Conservation (phyloP, 2,888 invertebrate genomes). For the Lamellibrachia satsuma region DNA sequence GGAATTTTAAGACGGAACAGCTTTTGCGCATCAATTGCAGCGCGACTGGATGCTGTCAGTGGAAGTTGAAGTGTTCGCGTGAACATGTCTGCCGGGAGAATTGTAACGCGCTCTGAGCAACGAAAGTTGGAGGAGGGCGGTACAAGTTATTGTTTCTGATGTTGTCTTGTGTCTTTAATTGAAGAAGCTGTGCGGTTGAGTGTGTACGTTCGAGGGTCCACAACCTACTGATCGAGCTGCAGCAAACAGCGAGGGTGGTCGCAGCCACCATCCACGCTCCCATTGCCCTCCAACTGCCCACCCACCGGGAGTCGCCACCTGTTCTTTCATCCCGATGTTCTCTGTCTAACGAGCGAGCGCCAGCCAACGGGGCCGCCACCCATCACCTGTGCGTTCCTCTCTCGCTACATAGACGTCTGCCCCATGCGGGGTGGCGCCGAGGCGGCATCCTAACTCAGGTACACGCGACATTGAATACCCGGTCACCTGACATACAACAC, state of each 20-base stretch:
- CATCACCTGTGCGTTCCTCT: constrained; percentile 9
- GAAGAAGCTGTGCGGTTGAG: no score
- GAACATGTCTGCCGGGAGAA: no score
- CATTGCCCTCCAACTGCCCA: background rate
- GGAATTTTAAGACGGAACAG: no score
- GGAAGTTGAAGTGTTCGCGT: no score
- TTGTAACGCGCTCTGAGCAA: no score
- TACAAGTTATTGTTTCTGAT: no score
- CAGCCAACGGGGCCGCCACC: background rate
- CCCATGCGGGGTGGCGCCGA: background rate
- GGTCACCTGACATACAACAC: background rate
- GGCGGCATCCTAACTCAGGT: background rate
- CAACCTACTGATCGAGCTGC: background rate
- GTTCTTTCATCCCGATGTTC: background rate
- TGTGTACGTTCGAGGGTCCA: background rate
- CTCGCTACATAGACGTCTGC: background rate
- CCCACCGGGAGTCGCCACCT: background rate
- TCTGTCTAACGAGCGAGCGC: background rate
- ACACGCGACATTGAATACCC: background rate
- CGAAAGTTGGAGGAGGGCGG: no score
- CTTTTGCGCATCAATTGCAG: no score
- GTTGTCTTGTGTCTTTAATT: no score
- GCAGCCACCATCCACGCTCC: background rate
- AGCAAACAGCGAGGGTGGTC: constrained; percentile 1
- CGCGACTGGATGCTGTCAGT: no score